A percentile compares a stretch with the other conserved stretches of the same genome.
Evolutionary conservation across 2,888 invertebrate species (phyloP).

Genomic region (Athalia rosae): DNA sequence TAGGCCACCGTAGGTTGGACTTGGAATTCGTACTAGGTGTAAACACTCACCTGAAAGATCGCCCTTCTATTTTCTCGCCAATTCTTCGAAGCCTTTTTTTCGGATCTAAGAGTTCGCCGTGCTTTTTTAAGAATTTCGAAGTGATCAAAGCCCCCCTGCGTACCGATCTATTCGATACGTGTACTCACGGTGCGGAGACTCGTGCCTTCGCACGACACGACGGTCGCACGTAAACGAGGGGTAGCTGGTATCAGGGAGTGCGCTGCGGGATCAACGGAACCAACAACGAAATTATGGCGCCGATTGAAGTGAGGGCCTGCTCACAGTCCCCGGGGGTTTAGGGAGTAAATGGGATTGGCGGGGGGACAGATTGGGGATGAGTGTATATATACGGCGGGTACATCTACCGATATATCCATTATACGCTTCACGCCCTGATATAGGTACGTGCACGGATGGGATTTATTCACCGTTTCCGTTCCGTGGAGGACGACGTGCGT

Average conservation of each 20-base stretch:
- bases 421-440: conserved; percentile 24
- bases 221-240: background rate
- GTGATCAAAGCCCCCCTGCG: no score
- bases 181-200: no score
- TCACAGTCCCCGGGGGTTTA: conserved; percentile 13
- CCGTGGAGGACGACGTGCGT: background rate
- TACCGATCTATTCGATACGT: no score
- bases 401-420: background rate
- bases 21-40: no score
- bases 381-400: conserved; percentile 31
- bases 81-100: no score
- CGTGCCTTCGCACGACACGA: background rate
- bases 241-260: conserved; percentile 36
- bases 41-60: no score
- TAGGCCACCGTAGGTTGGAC: no score
- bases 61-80: no score
- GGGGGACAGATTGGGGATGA: conserved; percentile 5
- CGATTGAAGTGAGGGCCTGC: conserved; percentile 25
- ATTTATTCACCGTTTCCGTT: conserved; percentile 19
- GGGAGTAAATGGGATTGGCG: conserved; percentile 1
- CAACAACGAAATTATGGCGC: conserved; percentile 36
- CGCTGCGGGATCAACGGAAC: conserved; percentile 28
- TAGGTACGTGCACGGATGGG: conserved; percentile 5
- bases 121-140: no score
- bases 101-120: no score